Conservation (phyloP, 2,113 vertebrate species). For the Plotosus lineatus region DNA sequence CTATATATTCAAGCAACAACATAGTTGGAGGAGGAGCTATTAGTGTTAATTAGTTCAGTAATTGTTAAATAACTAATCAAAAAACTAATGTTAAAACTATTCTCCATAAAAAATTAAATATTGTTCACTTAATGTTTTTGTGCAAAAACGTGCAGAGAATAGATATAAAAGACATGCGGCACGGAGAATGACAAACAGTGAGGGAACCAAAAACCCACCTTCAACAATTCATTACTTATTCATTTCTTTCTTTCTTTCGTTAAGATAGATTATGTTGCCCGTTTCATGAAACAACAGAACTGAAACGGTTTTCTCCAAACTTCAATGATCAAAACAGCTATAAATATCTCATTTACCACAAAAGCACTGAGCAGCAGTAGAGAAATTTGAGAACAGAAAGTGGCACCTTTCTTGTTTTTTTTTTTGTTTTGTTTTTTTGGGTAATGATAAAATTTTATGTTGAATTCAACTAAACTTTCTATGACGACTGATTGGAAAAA, state of each 20-base stretch:
- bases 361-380: background rate
- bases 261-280: background rate
- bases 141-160: too few relatives aligned
- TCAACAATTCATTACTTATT: background rate
- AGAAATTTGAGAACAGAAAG: background rate
- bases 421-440: too few relatives aligned
- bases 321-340: background rate
- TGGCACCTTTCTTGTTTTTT: background rate
- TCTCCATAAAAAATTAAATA: too few relatives aligned
- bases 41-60: too few relatives aligned
- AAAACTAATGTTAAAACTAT: too few relatives aligned
- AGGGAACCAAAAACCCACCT: background rate
- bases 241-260: too few relatives aligned
- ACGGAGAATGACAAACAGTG: background rate
- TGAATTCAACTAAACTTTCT: background rate
- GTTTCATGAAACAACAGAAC: background rate
- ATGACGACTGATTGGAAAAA: background rate
- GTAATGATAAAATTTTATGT: background rate
- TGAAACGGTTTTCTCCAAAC: background rate
- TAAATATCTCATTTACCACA: background rate
- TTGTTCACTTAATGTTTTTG: background rate
- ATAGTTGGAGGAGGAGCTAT: too few relatives aligned
- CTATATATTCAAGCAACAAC: too few relatives aligned
- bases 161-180: background rate
- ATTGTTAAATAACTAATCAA: too few relatives aligned